Evolutionary conservation across 2,888 invertebrate genomes (phyloP), one percentile per base, ranked within the genome.

Genomic region (Sphaerophoria rueppellii): DNA sequence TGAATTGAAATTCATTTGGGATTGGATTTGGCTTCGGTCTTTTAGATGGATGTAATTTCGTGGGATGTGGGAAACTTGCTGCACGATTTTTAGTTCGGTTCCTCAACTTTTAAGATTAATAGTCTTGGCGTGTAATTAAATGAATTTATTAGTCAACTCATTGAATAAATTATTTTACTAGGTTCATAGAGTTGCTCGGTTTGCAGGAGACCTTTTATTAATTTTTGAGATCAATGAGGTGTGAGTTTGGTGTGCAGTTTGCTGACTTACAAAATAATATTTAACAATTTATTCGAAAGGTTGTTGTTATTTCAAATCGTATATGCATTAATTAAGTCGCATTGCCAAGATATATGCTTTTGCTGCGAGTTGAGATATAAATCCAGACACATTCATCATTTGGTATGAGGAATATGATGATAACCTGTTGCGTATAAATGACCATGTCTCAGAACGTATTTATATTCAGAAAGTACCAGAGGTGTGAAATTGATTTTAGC

Each of bases 1-100:
- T 82, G 72, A 82, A 82, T 82, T 82, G 82, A 77, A 77, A 72
- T 82, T 6, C 82, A 72, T 48, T 69, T 69, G 71, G 80, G 65
- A 80, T 35, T 55, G 34, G 6, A 46, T 35, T 43, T 11, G 7
- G 40, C 37, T 37, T 7, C 7, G 37, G 5, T 37, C 37, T 37
- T 4, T 7, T 37, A 4, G 5, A 9, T 9, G 6, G 7, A 6
- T 9, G 11, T 4, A 43, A 43, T 6, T 50, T 57, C 55, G 72
- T 77, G 69, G 72, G 61, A 34, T 63, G 63, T 63, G 63, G 63
- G 63, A 63, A 43, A 48, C 48, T 63, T 63, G 63, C 24, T 24
- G 2, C 48, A 63, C 63, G 46, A 63, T 46, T 48, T 63, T 63
- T 43, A 24, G 24, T 11, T 60, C 16, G 58, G 58, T 48, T 48